Evolutionary conservation across 92 coral and sea anemone genomes (phyloP).

Genomic region (Plumapathes pennacea): DNA sequence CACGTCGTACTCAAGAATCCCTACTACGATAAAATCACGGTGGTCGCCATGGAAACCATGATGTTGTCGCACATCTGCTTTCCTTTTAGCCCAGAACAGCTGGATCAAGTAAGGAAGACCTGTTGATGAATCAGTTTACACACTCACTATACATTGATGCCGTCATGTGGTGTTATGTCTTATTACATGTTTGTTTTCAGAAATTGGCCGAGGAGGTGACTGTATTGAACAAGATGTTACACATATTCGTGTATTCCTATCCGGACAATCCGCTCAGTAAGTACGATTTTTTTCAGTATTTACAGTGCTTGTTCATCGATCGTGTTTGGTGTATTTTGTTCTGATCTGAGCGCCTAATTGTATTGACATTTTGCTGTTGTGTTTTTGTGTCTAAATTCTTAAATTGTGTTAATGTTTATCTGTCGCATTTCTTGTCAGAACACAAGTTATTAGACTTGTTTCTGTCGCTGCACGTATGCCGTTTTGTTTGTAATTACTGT

Average conservation of each 20-base stretch:
- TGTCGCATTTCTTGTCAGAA: neutral
- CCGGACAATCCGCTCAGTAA: slow-evolving; percentile 73
- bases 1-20: slow-evolving; percentile 54
- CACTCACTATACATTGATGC: too few species aligned
- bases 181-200: slow-evolving; percentile 20
- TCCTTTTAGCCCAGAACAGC: slow-evolving; percentile 47
- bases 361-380: neutral
- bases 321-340: neutral
- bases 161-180: neutral
- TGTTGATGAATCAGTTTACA: too few species aligned
- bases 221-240: slow-evolving; percentile 53
- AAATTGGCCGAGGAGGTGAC: slow-evolving; percentile 62
- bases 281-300: too few species aligned
- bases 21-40: slow-evolving; percentile 85
- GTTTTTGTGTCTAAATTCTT: slow-evolving; percentile 1
- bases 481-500: too few species aligned
- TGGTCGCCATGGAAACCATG: slow-evolving; percentile 91
- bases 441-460: too few species aligned
- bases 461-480: too few species aligned
- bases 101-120: slow-evolving; percentile 23
- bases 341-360: too few species aligned
- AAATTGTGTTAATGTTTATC: neutral
- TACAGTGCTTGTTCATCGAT: neutral
- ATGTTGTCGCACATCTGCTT: slow-evolving; percentile 82
- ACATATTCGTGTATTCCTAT: slow-evolving; percentile 49